These are phyloP conservation scores for Harpagus bidentatus DNA, from an alignment of 2,113 vertebrate species.

Conservation along the genomic window DNA sequence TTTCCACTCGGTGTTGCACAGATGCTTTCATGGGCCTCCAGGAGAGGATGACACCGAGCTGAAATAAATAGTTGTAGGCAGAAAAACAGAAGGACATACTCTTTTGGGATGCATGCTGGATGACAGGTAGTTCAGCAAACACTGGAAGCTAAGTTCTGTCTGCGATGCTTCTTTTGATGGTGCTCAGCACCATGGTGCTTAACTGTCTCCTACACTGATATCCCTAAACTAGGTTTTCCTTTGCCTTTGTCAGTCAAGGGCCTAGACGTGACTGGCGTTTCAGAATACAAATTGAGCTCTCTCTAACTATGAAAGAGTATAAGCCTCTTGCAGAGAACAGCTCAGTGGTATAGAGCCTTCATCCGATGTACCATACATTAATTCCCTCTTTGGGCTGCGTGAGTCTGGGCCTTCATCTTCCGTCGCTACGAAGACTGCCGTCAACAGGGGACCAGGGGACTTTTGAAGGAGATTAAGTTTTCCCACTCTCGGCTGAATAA, in stretches of 20 bases:
- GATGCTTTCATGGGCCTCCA: not conserved
- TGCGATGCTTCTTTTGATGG: not conserved
- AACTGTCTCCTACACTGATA: not conserved
- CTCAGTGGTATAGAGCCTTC: not conserved
- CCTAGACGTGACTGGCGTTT: not conserved
- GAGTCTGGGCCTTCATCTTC: not conserved
- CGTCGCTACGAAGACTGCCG: not conserved
- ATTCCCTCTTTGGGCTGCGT: not conserved
- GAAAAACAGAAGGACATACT: not conserved
- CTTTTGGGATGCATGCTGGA: not conserved
- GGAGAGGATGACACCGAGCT: not conserved
- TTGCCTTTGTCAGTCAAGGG: not conserved
- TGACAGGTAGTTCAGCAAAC: not conserved
- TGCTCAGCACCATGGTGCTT: not conserved
- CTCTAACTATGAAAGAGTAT: not conserved
- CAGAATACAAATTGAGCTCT: not conserved
- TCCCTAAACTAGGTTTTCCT: not conserved
- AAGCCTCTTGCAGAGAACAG: not conserved
- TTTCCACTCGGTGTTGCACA: not conserved
- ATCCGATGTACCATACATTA: not conserved
- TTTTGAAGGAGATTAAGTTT: not conserved
- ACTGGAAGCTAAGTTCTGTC: not conserved
- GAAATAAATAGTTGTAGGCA: not conserved
- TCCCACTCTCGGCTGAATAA: not conserved
- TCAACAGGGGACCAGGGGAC: not conserved